These are phyloP conservation scores for Pyrocephalus nanus DNA, from an alignment of 2,797 vertebrate species.

Conservation along the genomic window DNA sequence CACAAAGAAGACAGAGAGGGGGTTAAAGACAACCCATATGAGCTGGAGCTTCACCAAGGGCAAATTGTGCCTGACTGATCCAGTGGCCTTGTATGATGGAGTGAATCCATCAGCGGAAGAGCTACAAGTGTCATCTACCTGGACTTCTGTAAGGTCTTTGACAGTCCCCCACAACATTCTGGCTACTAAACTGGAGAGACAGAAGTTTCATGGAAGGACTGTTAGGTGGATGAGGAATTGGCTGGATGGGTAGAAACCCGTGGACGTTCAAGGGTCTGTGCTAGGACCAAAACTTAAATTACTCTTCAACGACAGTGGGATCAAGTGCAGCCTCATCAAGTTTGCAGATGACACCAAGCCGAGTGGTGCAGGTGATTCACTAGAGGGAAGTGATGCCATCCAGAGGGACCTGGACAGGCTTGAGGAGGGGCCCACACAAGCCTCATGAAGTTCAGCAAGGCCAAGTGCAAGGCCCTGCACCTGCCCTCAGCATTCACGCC, in stretches of 20 bases:
- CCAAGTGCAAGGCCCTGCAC: neutral
- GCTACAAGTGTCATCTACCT: neutral
- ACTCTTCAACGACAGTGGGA: neutral
- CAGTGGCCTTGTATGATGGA: neutral
- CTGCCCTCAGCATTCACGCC: neutral
- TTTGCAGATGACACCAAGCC: neutral
- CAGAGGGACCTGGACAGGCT: neutral
- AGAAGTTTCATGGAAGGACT: neutral
- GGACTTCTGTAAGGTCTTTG: neutral
- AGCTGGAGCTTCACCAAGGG: neutral
- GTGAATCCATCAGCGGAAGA: neutral
- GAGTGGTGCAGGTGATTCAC: neutral
- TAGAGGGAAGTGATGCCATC: neutral
- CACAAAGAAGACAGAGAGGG: accelerated
- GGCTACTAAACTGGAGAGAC: neutral
- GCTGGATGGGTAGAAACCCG: neutral
- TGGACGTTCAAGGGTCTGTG: neutral
- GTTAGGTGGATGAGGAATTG: neutral
- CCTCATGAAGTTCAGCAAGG: neutral
- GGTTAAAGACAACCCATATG: neutral
- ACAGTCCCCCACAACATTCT: neutral
- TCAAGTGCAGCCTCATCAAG: neutral
- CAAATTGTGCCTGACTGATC: neutral
- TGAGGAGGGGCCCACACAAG: neutral
- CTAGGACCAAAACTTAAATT: neutral